Percentiles rank a stretch among this genome's conserved stretches.
Conservation (phyloP, 2,888 invertebrate genomes). For the Sminthurides aquaticus region DNA sequence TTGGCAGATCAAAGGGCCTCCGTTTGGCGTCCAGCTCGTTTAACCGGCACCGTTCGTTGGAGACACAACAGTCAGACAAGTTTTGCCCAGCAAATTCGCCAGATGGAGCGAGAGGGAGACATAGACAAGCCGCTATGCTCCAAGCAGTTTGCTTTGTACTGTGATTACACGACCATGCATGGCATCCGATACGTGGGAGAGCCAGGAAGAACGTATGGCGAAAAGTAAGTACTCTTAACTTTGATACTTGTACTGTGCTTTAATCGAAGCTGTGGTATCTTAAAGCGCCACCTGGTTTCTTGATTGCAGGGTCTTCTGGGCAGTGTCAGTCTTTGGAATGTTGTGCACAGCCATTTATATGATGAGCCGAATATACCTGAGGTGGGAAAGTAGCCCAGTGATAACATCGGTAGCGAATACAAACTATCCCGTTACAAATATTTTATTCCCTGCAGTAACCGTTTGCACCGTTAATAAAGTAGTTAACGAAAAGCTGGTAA, state of each 20-base stretch:
- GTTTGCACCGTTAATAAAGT: constrained; percentile 43
- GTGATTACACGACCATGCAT: constrained; percentile 25
- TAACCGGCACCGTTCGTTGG: constrained; percentile 18
- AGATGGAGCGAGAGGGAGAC: neutral
- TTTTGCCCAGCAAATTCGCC: constrained; percentile 1
- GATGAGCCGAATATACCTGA: constrained; percentile 42
- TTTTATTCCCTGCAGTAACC: constrained; percentile 41
- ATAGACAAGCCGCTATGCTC: constrained; percentile 20
- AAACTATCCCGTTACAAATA: constrained; percentile 35
- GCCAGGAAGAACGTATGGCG: constrained; percentile 30
- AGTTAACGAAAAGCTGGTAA: constrained; percentile 41
- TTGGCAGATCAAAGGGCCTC: neutral
- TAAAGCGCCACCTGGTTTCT: neutral
- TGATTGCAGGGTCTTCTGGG: constrained; percentile 38
- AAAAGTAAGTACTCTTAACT: constrained; percentile 29
- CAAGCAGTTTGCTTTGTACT: constrained; percentile 24
- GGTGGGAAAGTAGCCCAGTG: constrained; percentile 39
- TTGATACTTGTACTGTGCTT: neutral
- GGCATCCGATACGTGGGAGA: constrained; percentile 40
- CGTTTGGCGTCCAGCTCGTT: constrained; percentile 18
- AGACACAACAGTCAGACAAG: constrained; percentile 12
- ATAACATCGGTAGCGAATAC: constrained; percentile 38
- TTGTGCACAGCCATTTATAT: constrained; percentile 37
- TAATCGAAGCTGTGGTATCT: no score
- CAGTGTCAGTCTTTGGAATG: constrained; percentile 37